Evolutionary conservation across 2,888 invertebrate genomes (phyloP).

Genomic region (Andrena marginata): DNA sequence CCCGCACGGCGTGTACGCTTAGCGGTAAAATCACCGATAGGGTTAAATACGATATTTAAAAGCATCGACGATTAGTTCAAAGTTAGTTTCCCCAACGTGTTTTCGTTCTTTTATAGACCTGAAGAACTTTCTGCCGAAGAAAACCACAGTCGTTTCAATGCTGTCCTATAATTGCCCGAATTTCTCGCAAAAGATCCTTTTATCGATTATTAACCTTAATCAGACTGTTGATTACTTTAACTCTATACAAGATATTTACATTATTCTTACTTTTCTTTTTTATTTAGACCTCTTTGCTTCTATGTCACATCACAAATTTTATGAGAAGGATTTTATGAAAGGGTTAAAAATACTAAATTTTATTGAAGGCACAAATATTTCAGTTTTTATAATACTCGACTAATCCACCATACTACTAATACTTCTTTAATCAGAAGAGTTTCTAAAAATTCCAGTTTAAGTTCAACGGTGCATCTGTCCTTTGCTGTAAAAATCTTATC

Average conservation of each 20-base stretch:
- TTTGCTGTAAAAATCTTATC: background rate
- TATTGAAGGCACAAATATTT: constrained; percentile 55
- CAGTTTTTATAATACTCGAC: constrained; percentile 32
- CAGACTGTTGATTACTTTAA: constrained; percentile 46
- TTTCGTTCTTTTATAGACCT: too few species aligned
- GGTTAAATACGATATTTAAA: background rate
- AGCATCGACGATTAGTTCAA: background rate
- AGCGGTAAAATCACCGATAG: too few species aligned
- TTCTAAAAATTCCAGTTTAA: constrained; percentile 35
- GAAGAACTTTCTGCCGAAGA: background rate
- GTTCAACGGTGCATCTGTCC: background rate
- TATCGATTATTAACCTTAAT: constrained; percentile 36
- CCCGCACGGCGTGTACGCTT: too few species aligned
- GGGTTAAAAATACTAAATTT: constrained; percentile 45
- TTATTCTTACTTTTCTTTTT: constrained; percentile 22
- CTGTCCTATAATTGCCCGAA: background rate
- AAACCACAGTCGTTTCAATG: background rate
- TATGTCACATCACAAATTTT: constrained; percentile 41
- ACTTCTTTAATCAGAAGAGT: constrained; percentile 28
- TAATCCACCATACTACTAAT: constrained; percentile 46
- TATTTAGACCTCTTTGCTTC: constrained; percentile 40
- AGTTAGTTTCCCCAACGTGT: background rate
- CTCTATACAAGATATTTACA: constrained; percentile 45
- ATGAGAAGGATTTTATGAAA: constrained; percentile 15
- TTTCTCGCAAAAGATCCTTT: constrained; percentile 10